Evolutionary conservation across 2,797 vertebrate genomes (phyloP).

Genomic region (Pseudomugil tenellus): DNA sequence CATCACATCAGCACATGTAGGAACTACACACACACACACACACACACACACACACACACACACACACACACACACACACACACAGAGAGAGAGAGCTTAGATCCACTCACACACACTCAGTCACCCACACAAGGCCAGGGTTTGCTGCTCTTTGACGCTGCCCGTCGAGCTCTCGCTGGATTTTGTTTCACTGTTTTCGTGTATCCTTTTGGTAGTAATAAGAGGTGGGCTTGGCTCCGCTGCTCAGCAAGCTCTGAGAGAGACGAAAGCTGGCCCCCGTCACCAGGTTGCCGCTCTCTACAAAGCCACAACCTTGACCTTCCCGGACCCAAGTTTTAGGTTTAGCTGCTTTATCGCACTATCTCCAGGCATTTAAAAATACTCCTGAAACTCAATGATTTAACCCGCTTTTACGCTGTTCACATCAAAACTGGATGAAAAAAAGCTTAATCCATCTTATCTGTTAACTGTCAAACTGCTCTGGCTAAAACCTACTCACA

Average conservation of each 20-base stretch:
- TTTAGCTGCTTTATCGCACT: constrained; percentile 84
- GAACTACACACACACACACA: constrained; percentile 3
- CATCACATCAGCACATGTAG: constrained; percentile 54
- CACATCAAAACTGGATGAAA: constrained; percentile 89
- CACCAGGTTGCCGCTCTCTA: constrained; percentile 68
- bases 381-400: constrained; percentile 87
- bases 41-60: constrained; percentile 24
- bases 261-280: constrained; percentile 64
- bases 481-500: constrained; percentile 88
- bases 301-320: constrained; percentile 82
- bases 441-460: constrained; percentile 90
- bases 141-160: constrained; percentile 69
- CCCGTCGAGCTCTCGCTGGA: constrained; percentile 62
- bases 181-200: constrained; percentile 71
- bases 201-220: constrained; percentile 72
- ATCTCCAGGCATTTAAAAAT: constrained; percentile 89
- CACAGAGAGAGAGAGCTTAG: constrained; percentile 12
- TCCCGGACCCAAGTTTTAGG: constrained; percentile 78
- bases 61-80: constrained; percentile 61
- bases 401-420: constrained; percentile 88
- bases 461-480: constrained; percentile 90
- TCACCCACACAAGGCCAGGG: constrained; percentile 68
- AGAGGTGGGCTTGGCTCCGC: constrained; percentile 67
- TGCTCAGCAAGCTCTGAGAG: constrained; percentile 46
- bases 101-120: constrained; percentile 21